Evolutionary conservation across 2,888 invertebrate genomes (phyloP), one percentile per base, ranked within the genome.

Genomic region (Thecophora atra): DNA sequence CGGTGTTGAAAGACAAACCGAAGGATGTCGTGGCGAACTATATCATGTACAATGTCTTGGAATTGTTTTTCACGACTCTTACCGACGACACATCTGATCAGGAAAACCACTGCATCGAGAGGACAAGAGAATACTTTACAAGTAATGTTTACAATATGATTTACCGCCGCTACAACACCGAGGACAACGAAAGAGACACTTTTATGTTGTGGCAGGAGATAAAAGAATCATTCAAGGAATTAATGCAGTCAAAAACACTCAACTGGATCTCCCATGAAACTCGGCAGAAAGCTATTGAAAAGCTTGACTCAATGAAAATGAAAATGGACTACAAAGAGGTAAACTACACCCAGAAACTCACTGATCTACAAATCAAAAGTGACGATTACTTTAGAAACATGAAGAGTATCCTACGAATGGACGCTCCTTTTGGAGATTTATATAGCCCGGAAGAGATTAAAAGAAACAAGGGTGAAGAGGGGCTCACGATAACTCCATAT

Each of bases 111-210:
- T 85, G 85, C 72, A 73, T 81, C 2, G 72, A 74, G 1, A 67
- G 72, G 5, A 79, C 81, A 0, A 81, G 79, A 52, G 70, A 78
- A 24, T 68, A 78, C 63, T 85, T 85, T 19, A 73, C 85, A 15
- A 84, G 83, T 63, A 80, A 79, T 15, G 72, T 86, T 15, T 85
- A 86, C 51, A 84, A 84, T 19, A 81, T 86, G 78, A 77, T 83
- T 56, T 81, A 80, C 66, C 77, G 85, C 0, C 77, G 73, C 11
- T 78, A 79, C 72, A 81, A 80, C 64, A 81, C 76, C 21, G 75
- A 78, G 0, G n/a, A 11, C 5, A 81, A 80, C 0, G 79, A 79
- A 21, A 21, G 71, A 3, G 84, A 84, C 47, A 73, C 85, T 0
- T 77, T 81, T 3, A 73, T 76, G 3, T 78, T 85, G 30, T 86